These are phyloP conservation scores for Gila orcuttii DNA, from an alignment of 2,113 vertebrate genomes.

Conservation along the genomic window DNA sequence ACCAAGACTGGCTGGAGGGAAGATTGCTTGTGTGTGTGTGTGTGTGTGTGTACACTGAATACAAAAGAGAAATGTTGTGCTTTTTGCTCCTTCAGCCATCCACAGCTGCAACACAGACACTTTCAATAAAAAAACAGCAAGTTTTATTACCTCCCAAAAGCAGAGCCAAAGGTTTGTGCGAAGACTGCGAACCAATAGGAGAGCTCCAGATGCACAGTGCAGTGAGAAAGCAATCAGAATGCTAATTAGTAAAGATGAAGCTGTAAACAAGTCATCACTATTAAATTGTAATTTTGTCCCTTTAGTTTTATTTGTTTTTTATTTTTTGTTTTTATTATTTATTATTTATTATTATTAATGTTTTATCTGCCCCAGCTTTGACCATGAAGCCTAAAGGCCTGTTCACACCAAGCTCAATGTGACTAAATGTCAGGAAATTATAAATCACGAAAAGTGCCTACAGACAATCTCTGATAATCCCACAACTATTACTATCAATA, in stretches of 20 bases:
- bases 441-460: not conserved
- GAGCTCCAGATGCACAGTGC: not conserved
- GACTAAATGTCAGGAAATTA: not conserved
- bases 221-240: slow-evolving; percentile 14
- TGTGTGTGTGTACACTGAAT: slow-evolving; percentile 19
- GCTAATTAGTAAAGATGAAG: not conserved
- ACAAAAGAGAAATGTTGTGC: slow-evolving; percentile 32
- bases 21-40: not conserved
- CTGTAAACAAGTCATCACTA: slow-evolving; percentile 34
- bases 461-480: not conserved
- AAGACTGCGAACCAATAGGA: not conserved
- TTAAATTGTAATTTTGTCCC: not conserved
- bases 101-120: slow-evolving; percentile 32
- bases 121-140: slow-evolving; percentile 16
- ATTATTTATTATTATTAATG: not conserved
- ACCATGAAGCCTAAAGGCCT: slow-evolving; percentile 11
- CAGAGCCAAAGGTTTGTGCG: not conserved
- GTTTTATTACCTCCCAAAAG: slow-evolving; percentile 15
- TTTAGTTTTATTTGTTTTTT: no score
- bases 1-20: slow-evolving; percentile 9
- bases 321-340: no score
- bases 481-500: no score
- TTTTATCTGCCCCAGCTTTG: not conserved
- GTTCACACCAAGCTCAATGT: slow-evolving; percentile 7
- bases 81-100: slow-evolving; percentile 37